Percentiles rank a stretch among this genome's conserved stretches.
Evolutionary conservation across 2,797 vertebrate genomes (phyloP).

Genomic region (Neopelma chrysocephalum): DNA sequence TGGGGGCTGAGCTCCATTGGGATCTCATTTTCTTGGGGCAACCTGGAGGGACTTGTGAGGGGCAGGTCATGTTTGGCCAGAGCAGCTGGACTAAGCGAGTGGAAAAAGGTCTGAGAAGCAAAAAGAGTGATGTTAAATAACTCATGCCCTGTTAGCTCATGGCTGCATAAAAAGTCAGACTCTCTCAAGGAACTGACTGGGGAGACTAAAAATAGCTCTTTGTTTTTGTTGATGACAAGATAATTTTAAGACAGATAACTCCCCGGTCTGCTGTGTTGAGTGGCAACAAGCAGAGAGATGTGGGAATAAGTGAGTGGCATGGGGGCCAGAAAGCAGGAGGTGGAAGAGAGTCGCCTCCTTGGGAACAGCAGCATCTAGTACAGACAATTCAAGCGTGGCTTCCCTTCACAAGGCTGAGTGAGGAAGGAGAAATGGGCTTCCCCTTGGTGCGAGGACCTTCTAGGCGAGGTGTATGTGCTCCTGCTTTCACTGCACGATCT

Average conservation of each 20-base stretch:
- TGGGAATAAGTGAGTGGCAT: background rate
- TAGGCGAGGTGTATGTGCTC: fast-evolving
- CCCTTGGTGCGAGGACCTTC: fast-evolving
- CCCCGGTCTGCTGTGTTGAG: background rate
- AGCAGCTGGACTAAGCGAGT: background rate
- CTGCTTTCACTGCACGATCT: fast-evolving
- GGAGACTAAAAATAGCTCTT: background rate
- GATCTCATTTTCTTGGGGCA: background rate
- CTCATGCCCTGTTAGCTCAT: background rate
- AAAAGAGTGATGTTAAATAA: background rate
- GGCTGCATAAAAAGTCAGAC: background rate
- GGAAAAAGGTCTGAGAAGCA: background rate
- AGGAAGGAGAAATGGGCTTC: background rate
- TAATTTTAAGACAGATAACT: constrained; percentile 11
- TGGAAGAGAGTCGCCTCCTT: fast-evolving
- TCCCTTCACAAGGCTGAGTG: fast-evolving
- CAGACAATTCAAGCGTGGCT: background rate
- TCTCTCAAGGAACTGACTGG: background rate
- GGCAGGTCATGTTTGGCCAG: background rate
- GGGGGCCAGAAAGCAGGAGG: background rate
- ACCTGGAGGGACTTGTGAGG: background rate
- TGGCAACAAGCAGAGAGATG: background rate
- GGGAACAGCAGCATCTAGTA: background rate
- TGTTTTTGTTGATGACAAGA: background rate
- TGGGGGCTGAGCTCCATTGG: background rate